phyloP scores from a whole-genome alignment of 2,113 vertebrate species.

The Pseudorectes ferrugineus region DNA sequence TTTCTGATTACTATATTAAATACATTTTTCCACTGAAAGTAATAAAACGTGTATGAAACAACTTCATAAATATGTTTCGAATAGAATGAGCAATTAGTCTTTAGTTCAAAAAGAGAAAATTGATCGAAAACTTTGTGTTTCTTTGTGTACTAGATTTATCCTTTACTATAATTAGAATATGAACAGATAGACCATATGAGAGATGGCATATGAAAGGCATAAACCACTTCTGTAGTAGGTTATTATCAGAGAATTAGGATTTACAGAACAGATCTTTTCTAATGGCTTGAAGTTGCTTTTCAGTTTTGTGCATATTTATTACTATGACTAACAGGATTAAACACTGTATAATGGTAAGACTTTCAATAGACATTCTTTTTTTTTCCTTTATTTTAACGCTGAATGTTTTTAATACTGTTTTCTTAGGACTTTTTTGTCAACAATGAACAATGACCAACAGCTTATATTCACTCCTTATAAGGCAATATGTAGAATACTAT shows the following conservation, averaged over 20 bases:
- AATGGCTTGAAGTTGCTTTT: neutral
- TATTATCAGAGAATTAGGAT: neutral
- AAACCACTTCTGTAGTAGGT: neutral
- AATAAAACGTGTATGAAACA: neutral
- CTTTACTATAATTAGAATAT: neutral
- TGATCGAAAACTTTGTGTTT: neutral
- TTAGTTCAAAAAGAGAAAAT: neutral
- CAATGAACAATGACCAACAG: neutral
- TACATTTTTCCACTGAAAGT: neutral
- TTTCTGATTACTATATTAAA: neutral
- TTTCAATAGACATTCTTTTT: neutral
- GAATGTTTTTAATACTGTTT: neutral
- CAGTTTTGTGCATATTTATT: neutral
- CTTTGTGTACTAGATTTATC: neutral
- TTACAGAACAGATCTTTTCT: neutral
- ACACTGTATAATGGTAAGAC: neutral
- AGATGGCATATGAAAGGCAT: neutral
- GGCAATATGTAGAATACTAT: neutral
- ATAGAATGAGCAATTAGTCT: neutral
- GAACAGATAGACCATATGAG: neutral
- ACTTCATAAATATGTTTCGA: neutral
- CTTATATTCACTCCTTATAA: neutral
- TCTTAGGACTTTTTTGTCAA: neutral
- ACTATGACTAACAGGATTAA: neutral
- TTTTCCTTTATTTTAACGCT: neutral